Evolutionary conservation across 2,797 vertebrate species (phyloP).

Genomic region (Rhabdophis nuchalis): DNA sequence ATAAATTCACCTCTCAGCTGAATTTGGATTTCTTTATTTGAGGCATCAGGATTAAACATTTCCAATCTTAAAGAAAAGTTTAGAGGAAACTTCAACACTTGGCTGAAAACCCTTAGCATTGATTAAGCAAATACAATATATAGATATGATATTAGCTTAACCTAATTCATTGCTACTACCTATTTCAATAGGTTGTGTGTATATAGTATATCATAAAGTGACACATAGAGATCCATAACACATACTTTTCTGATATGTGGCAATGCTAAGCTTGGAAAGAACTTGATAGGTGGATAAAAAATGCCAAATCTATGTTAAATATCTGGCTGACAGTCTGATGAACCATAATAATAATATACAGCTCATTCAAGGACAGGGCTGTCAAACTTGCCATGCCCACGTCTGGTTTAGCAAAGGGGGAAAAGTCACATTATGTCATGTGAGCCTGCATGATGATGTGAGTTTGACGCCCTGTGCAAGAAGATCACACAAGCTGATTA

Average conservation of each 20-base stretch:
- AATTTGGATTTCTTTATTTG: conserved; percentile 46
- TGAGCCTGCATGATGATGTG: no score
- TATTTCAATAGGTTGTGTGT: conserved; percentile 31
- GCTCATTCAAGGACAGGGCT: no score
- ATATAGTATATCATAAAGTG: background rate
- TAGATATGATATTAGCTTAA: conserved; percentile 38
- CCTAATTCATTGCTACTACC: conserved; percentile 45
- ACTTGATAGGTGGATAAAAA: no score
- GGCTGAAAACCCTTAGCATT: conserved; percentile 56
- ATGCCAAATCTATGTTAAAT: no score
- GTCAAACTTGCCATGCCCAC: no score
- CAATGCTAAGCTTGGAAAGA: background rate
- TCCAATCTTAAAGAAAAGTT: conserved; percentile 29
- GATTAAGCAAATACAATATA: conserved; percentile 48
- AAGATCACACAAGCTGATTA: no score
- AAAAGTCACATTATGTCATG: no score
- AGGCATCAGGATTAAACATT: conserved; percentile 53
- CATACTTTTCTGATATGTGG: background rate
- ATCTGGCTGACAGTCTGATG: no score
- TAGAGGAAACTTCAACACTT: conserved; percentile 20
- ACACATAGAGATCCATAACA: background rate
- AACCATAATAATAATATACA: no score
- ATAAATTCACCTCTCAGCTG: background rate
- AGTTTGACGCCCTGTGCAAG: no score
- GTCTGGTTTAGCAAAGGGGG: no score